Conservation (phyloP, 2,113 vertebrate species). For the Notiomystis cincta region DNA sequence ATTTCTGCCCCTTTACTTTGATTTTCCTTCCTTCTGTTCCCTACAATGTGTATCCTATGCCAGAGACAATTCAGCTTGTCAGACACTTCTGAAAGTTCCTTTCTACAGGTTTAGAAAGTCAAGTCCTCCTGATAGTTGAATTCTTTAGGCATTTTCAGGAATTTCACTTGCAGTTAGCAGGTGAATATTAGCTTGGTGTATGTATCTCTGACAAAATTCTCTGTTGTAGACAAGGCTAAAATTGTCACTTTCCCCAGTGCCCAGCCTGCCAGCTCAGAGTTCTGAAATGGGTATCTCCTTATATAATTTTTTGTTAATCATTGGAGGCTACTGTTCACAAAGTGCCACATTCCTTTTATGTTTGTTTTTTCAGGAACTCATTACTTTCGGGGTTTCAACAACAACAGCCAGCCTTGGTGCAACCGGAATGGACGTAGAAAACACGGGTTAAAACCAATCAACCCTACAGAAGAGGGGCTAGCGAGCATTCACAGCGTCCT, state of each 20-base stretch:
- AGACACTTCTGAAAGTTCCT: neutral
- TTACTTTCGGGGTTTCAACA: slow-evolving; percentile 90
- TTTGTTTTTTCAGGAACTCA: slow-evolving; percentile 81
- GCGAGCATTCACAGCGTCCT: slow-evolving; percentile 93
- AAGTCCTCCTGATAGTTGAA: neutral
- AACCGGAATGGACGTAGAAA: slow-evolving; percentile 77
- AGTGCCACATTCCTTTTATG: neutral
- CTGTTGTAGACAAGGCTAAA: neutral
- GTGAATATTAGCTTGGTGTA: neutral
- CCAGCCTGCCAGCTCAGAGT: neutral
- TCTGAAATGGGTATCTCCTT: neutral
- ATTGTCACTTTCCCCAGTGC: neutral
- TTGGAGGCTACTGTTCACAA: neutral
- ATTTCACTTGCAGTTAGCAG: neutral
- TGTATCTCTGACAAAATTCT: neutral
- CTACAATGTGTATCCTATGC: neutral
- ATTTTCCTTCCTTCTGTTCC: neutral
- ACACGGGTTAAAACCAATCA: slow-evolving; percentile 83
- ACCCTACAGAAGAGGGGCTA: slow-evolving; percentile 93
- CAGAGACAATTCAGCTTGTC: neutral
- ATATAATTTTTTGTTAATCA: neutral
- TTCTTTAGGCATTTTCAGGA: neutral
- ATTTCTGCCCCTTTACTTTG: neutral
- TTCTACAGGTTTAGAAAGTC: neutral
- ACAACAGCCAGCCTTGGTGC: slow-evolving; percentile 89